phyloP scores from a whole-genome alignment of 2,888 invertebrate genomes.

The Pseudococcus viburni region DNA sequence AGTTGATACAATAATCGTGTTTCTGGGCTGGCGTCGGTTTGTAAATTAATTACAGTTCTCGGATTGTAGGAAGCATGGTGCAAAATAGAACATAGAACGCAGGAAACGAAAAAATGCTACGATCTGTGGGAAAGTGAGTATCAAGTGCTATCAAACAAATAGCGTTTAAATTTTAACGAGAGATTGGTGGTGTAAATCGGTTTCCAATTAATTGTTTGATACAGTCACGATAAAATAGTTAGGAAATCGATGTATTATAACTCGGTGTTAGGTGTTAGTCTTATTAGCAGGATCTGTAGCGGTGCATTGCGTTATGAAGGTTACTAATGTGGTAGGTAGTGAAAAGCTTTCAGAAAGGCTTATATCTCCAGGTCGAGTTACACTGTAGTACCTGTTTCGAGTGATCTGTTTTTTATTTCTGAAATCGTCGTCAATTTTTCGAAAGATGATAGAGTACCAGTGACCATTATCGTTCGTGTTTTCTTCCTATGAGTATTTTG shows the following conservation, averaged over 20 bases:
- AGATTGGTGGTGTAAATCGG: slow-evolving; percentile 10
- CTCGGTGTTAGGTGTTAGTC: neutral
- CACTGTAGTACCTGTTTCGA: neutral
- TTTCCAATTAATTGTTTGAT: slow-evolving; percentile 36
- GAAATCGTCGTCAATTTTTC: neutral
- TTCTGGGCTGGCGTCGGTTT: neutral
- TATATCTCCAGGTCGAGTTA: neutral
- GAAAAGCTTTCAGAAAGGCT: no score
- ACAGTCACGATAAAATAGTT: neutral
- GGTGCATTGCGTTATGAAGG: neutral
- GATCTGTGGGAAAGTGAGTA: slow-evolving; percentile 20
- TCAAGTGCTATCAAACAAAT: slow-evolving; percentile 22
- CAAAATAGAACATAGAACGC: neutral
- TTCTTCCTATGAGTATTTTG: no score
- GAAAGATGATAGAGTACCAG: no score
- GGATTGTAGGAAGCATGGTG: neutral
- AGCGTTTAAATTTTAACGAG: slow-evolving; percentile 21
- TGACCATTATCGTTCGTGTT: neutral
- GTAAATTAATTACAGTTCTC: slow-evolving; percentile 26
- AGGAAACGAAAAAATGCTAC: slow-evolving; percentile 7
- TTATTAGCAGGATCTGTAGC: neutral
- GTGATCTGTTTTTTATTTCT: neutral
- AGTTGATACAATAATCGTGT: neutral
- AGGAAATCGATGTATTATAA: neutral
- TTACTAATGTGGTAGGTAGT: neutral